Evolutionary conservation across 2,888 invertebrate genomes (phyloP).

Genomic region (Oeneis ivallda): DNA sequence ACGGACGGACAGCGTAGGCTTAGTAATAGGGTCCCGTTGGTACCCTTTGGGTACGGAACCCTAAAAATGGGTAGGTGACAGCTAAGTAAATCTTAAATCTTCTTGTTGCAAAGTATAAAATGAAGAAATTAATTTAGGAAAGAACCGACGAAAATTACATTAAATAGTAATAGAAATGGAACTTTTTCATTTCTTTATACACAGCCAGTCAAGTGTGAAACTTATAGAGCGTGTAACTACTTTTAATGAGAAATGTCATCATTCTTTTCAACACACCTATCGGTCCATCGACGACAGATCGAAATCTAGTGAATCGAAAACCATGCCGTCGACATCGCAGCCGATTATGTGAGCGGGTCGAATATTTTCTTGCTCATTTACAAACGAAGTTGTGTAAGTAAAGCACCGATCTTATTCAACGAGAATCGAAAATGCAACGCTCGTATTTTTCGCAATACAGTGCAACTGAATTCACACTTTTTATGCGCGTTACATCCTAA

Average conservation of each 20-base stretch:
- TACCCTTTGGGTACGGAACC: too few relatives aligned
- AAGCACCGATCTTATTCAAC: slow-evolving; percentile 46
- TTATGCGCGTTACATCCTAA: slow-evolving; percentile 55
- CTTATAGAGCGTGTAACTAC: slow-evolving; percentile 18
- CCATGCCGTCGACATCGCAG: slow-evolving; percentile 40
- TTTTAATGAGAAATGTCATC: slow-evolving; percentile 41
- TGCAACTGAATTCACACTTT: slow-evolving; percentile 55
- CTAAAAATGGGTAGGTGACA: not conserved
- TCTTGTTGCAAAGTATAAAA: slow-evolving; percentile 10
- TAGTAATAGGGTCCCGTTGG: too few relatives aligned
- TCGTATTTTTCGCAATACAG: slow-evolving; percentile 55
- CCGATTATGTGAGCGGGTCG: slow-evolving; percentile 51
- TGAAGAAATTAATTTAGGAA: slow-evolving; percentile 16
- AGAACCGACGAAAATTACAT: slow-evolving; percentile 12
- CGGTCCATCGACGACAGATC: slow-evolving; percentile 40
- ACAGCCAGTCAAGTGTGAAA: slow-evolving; percentile 27
- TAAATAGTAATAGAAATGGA: slow-evolving; percentile 17
- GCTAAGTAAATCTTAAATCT: not conserved
- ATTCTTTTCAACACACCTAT: slow-evolving; percentile 44
- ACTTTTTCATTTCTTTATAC: slow-evolving; percentile 22
- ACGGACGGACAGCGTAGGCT: too few relatives aligned
- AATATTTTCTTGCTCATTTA: slow-evolving; percentile 49
- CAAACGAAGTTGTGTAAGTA: slow-evolving; percentile 41
- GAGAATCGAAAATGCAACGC: slow-evolving; percentile 54
- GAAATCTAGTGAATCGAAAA: slow-evolving; percentile 42